Base-by-base conservation (phyloP, 30 jellyfish, hydroid and myxozoan species). In the Catostylus mosaicus region DNA sequence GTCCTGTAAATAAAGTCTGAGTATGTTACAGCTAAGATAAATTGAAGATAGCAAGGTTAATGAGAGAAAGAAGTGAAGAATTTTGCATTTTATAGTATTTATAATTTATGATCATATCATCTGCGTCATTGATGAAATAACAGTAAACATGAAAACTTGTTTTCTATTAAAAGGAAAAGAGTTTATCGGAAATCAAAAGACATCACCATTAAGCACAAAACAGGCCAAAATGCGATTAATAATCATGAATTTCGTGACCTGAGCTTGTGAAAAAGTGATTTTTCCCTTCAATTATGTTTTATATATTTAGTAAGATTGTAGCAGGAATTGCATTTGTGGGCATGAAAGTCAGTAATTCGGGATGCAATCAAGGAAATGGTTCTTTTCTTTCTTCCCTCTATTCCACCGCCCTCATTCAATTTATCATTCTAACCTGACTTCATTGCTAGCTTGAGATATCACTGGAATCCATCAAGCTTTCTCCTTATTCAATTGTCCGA, bases 351-450 rank as follows among this genome's bases (percentile, higher is more conserved):
- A 24, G 73, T 68, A 82, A 82, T 36, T 45, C 80, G 92, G 92
- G 92, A 82, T 60, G 86, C 92, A 82, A 82, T 82, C 72, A 61
- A 71, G 92, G 92, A 82, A 82, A 82, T 82, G 47, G 59, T 43
- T 56, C 75, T 52, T 26, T 24, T 62, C 65, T 30, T 29, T 45
- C 37, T 59, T 69, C 62, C 64, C 67, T 82, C 92, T 51, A 36
- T 40, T 33, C 73, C 75, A 62, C 86, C 92, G 92, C 82, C 54
- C 47, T 34, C 85, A 68, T 70, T 81, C 71, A 36, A 68, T 34
- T 48, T 34, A 46, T 71, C 71, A 35, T 46, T 71, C 59, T 62
- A 50, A 74, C 77, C 56, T 59, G 62, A 35, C 76, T 70, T 51
- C 30, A 33, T 22, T 33, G 76, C 36, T 47, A 37, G 72, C 92